Percentiles rank a stretch among this genome's conserved stretches.
phyloP scores from a whole-genome alignment of 1,140 invertebrate genomes.

The Linepithema humile region DNA sequence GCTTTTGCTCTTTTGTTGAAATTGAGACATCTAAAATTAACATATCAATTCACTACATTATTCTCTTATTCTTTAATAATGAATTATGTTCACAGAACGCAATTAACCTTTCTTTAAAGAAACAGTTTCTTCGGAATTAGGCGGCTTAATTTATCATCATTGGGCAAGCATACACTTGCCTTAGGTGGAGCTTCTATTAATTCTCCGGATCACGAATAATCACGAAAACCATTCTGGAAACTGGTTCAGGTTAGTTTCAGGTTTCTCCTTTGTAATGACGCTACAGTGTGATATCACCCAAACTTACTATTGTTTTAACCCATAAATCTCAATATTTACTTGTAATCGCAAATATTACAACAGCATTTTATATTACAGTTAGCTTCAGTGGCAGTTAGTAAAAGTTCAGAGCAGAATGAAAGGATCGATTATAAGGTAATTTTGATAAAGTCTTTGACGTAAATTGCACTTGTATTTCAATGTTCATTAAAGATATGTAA shows the following conservation, averaged over 20 bases:
- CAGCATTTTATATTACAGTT: not conserved
- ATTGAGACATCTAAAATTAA: too few species aligned
- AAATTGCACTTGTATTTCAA: not conserved
- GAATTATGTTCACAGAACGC: too few species aligned
- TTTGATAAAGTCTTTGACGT: conserved; percentile 12
- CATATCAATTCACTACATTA: too few species aligned
- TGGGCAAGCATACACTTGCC: not conserved
- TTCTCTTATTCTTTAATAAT: too few species aligned
- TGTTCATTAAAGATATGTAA: not conserved
- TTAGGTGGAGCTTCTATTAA: conserved; percentile 43
- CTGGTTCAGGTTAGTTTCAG: not conserved
- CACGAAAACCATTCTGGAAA: conserved; percentile 26
- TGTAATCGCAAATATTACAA: not conserved
- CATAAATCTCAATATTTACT: not conserved
- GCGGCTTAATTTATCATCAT: not conserved
- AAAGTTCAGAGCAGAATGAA: conserved; percentile 17
- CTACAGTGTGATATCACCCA: not conserved
- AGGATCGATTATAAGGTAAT: conserved; percentile 20
- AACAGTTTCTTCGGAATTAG: not conserved
- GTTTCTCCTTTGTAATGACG: conserved; percentile 6
- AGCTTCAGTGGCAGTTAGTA: not conserved
- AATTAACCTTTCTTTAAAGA: not conserved
- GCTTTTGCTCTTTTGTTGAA: too few species aligned
- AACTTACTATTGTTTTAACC: not conserved
- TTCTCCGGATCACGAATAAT: too few species aligned